Conservation (phyloP, 2,113 vertebrate species). For the Cyprinus carpio region DNA sequence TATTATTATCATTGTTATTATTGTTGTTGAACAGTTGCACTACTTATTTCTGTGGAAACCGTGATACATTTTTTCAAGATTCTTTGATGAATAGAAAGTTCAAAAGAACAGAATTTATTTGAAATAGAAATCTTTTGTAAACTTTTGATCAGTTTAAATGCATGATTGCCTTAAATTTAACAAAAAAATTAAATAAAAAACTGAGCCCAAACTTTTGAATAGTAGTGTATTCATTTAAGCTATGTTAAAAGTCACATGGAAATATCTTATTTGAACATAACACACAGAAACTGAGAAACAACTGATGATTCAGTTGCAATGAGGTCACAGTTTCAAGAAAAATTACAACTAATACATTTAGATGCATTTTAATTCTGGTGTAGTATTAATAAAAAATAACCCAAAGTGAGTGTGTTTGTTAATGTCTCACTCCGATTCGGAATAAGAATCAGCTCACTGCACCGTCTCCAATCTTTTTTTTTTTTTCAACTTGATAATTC, state of each 20-base stretch:
- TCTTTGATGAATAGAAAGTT: not conserved
- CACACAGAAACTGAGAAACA: slow-evolving; percentile 44
- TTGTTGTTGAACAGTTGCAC: not conserved
- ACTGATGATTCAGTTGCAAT: slow-evolving; percentile 60
- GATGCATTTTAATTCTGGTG: not conserved
- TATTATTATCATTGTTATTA: not conserved
- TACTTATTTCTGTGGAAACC: not conserved
- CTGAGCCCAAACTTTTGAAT: no score
- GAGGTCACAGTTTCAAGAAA: slow-evolving; percentile 64
- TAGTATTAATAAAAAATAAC: slow-evolving; percentile 42
- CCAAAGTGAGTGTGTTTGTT: slow-evolving; percentile 42
- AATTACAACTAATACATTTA: slow-evolving; percentile 41
- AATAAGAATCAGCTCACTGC: slow-evolving; percentile 42
- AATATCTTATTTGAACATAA: not conserved
- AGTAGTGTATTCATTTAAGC: not conserved
- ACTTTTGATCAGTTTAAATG: not conserved
- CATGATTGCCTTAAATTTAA: not conserved
- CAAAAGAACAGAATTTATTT: no score
- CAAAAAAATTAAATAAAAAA: not conserved
- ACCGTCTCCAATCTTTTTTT: no score
- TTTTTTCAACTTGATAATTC: slow-evolving; percentile 67
- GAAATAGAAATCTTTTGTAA: not conserved
- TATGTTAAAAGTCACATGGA: not conserved
- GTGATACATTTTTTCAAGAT: not conserved
- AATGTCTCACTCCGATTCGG: slow-evolving; percentile 43